A percentile compares a stretch with the other conserved stretches of the same genome.
phyloP scores from a whole-genome alignment of 2,113 vertebrate species.

The Callocephalon fimbriatum region DNA sequence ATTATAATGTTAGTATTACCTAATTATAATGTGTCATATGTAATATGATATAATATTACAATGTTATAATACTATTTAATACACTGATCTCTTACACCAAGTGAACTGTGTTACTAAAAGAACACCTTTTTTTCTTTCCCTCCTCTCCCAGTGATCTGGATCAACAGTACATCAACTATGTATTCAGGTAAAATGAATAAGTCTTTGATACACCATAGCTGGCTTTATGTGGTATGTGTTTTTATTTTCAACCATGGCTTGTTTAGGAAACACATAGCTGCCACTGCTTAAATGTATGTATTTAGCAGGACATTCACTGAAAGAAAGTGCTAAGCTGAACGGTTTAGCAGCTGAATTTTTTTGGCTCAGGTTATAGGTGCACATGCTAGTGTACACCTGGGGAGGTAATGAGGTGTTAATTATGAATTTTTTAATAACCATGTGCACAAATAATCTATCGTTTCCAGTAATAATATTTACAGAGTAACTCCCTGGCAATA shows the following conservation, averaged over 20 bases:
- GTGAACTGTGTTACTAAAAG: neutral
- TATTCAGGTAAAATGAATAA: slow-evolving; percentile 89
- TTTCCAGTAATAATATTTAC: slow-evolving; percentile 55
- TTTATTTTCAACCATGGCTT: neutral
- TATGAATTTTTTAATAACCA: neutral
- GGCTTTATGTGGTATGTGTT: neutral
- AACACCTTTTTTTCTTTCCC: neutral
- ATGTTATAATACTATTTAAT: neutral
- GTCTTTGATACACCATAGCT: neutral
- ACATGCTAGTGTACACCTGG: slow-evolving; percentile 12
- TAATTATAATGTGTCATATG: neutral
- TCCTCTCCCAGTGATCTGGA: slow-evolving; percentile 85
- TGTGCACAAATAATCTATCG: neutral
- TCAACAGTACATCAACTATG: slow-evolving; percentile 93
- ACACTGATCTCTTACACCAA: neutral
- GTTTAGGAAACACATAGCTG: neutral
- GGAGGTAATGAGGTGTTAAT: slow-evolving; percentile 27
- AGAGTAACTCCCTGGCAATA: slow-evolving; percentile 21
- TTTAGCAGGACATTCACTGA: neutral
- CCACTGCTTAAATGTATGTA: neutral
- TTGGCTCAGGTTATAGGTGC: neutral
- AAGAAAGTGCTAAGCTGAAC: neutral
- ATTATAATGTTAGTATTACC: neutral
- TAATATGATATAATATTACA: neutral
- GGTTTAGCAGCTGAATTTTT: neutral